Evolutionary conservation across 1,140 invertebrate genomes (phyloP).

Genomic region (Colletes latitarsis): DNA sequence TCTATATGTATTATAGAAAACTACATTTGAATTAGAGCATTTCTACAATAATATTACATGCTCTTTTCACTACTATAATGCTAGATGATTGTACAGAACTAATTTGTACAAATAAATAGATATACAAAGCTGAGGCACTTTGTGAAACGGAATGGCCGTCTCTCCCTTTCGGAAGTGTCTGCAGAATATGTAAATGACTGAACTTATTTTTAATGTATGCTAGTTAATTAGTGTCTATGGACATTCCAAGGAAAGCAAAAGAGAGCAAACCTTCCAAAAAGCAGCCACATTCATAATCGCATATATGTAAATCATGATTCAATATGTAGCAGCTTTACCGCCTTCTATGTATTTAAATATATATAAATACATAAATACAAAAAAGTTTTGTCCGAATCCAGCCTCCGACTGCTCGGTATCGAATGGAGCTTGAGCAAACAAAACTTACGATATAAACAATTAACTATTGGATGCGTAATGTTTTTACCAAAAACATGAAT

Average conservation of each 20-base stretch:
- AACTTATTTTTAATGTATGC: conserved; percentile 73
- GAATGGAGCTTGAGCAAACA: conserved; percentile 52
- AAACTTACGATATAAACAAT: conserved; percentile 7
- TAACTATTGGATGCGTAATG: conserved; percentile 13
- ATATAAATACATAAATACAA: conserved; percentile 63
- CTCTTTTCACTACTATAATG: conserved; percentile 29
- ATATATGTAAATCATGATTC: conserved; percentile 58
- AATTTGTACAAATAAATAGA: conserved; percentile 44
- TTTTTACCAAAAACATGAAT: conserved; percentile 31
- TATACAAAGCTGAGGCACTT: conserved; percentile 40
- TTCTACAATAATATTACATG: conserved; percentile 3
- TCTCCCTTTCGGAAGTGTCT: conserved; percentile 68
- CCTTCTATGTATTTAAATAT: conserved; percentile 70
- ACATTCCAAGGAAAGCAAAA: conserved; percentile 65
- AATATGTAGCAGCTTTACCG: conserved; percentile 60
- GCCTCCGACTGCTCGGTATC: conserved; percentile 48
- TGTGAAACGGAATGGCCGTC: conserved; percentile 53
- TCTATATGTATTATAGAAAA: conserved; percentile 4
- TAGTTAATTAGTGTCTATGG: conserved; percentile 67
- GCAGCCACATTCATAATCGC: conserved; percentile 56
- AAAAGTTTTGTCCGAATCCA: conserved; percentile 38
- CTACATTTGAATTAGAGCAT: conserved; percentile 8
- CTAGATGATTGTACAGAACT: conserved; percentile 49
- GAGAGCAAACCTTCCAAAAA: conserved; percentile 55
- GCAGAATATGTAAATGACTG: conserved; percentile 71